Conservation (phyloP, 2,113 vertebrate species). For the Grantiella picta region DNA sequence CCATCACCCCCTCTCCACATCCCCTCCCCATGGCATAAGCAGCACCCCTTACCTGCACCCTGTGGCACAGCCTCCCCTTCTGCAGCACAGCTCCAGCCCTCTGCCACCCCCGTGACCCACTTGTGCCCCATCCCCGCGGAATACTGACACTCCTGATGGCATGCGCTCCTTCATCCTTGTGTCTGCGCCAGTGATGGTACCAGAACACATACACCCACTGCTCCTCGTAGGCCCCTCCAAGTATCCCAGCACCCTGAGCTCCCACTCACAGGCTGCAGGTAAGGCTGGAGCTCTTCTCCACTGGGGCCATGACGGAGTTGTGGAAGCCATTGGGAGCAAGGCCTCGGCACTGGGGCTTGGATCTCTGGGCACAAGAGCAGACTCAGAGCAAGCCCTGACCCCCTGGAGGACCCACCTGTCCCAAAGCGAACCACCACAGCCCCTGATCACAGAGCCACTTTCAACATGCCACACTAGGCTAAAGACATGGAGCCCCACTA, state of each 20-base stretch:
- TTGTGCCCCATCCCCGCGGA: not conserved
- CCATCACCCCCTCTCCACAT: too few relatives aligned
- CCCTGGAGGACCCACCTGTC: fast-evolving
- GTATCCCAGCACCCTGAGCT: fast-evolving
- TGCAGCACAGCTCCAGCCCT: not conserved
- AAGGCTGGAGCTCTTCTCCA: conserved; percentile 72
- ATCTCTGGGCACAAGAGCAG: conserved; percentile 57
- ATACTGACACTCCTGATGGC: fast-evolving
- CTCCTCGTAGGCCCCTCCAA: fast-evolving
- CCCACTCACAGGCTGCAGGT: conserved; percentile 84
- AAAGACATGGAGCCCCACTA: fast-evolving
- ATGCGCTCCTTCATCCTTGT: fast-evolving
- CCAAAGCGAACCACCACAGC: not conserved
- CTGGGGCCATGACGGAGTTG: conserved; percentile 73
- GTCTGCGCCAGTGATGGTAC: fast-evolving
- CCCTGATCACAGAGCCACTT: not conserved
- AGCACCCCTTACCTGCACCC: fast-evolving
- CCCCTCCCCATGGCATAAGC: not conserved
- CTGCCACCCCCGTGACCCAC: fast-evolving
- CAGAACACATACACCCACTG: not conserved
- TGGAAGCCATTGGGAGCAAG: conserved; percentile 76
- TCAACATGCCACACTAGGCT: fast-evolving
- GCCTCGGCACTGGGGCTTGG: conserved; percentile 59
- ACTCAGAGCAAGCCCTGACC: not conserved
- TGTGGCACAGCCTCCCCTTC: too few relatives aligned